Conservation (phyloP, 2,113 vertebrate genomes). For the Bolborhynchus lineola region DNA sequence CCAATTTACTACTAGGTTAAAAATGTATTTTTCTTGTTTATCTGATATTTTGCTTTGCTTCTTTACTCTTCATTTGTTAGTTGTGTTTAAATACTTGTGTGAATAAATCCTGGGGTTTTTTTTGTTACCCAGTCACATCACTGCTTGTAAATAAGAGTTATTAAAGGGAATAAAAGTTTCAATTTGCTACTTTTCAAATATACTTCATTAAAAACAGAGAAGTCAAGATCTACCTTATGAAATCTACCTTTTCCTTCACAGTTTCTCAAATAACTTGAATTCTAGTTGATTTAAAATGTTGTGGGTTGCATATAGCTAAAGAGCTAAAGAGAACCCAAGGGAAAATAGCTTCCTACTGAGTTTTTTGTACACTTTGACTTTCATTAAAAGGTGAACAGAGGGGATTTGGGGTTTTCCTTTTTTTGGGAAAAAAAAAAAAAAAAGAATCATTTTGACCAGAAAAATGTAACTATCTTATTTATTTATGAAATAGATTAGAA, state of each 20-base stretch:
- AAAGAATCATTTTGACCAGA: not conserved
- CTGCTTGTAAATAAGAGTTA: not conserved
- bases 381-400: not conserved
- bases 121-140: not conserved
- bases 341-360: not conserved
- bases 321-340: not conserved
- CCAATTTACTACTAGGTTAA: not conserved
- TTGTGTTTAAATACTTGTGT: not conserved
- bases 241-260: not conserved
- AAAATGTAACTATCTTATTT: not conserved
- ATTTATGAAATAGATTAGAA: not conserved
- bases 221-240: not conserved
- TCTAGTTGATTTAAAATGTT: not conserved
- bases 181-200: not conserved
- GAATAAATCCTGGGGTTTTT: not conserved
- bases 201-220: not conserved
- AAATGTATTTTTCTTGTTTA: not conserved
- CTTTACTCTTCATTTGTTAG: not conserved
- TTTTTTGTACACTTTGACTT: not conserved
- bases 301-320: not conserved
- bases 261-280: not conserved
- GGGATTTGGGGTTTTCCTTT: fast-evolving
- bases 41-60: not conserved
- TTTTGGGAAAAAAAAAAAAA: not conserved
- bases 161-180: not conserved